Evolutionary conservation across 2,113 vertebrate species (phyloP), one percentile per base, ranked within the genome.

Genomic region (Mormoops blainvillei): DNA sequence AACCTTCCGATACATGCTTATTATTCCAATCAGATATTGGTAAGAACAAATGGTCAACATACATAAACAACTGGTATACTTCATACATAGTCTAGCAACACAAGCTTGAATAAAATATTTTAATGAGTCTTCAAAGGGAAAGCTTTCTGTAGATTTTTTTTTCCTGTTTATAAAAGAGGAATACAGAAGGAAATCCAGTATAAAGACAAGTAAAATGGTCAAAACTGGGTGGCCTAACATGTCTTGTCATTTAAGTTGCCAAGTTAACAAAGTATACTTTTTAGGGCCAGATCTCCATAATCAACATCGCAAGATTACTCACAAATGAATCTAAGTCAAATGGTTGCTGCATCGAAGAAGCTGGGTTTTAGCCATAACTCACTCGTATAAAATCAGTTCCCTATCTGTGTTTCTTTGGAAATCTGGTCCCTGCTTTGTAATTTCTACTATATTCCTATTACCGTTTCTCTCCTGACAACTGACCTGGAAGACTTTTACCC

Each of bases 11-110:
- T 95, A 97, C 98, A 99, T 99, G 98, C 98, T 98, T 98, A 97
- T 98, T 98, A 98, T 98, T 98, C 97, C 98, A 97, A 96, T 96
- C 41, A 82, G 97, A 98, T 98, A 98, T 94, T 7, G 91, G 94
- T 98, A 97, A 98, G 95, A 98, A 98, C 98, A 98, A 98, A 98
- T 98, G 98, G 98, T 98, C 98, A 98, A 98, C 98, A 97, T 96
- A 98, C 98, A 98, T 98, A 61, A 98, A 98, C 98, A 98, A 97
- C 98, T 97, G 97, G 93, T 97, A 91, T 97, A 98, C 97, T 98
- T 98, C 98, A 98, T 97, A 98, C 98, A 98, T 96, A 97, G 98
- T 97, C 98, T 94, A 98, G 98, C 98, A 99, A 98, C 96, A 98
- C 98, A 98, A 99, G 98, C 98, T 96, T 98, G 98, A 98, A 98